Percentiles rank a stretch among this genome's conserved stretches.
Conservation (phyloP, 2,888 invertebrate species). For the Abrostola tripartita region DNA sequence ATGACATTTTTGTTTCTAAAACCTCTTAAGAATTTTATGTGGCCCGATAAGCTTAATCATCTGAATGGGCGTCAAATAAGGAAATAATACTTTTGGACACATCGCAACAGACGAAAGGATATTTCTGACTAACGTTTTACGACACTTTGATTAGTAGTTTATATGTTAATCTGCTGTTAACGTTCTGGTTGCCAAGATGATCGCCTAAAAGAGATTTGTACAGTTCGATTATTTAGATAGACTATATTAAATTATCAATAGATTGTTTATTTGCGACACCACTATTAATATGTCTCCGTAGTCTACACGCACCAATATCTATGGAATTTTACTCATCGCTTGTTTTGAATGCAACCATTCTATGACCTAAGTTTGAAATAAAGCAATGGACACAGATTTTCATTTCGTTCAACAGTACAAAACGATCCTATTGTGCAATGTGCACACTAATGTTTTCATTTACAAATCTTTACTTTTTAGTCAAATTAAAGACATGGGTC, state of each 20-base stretch:
- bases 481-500: no score
- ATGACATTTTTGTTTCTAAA: slow-evolving; percentile 46
- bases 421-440: no score
- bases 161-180: slow-evolving; percentile 33
- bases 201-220: slow-evolving; percentile 11
- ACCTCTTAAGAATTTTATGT: slow-evolving; percentile 32
- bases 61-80: slow-evolving; percentile 12
- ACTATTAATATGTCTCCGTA: neutral
- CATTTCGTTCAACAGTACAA: no score
- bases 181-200: slow-evolving; percentile 17
- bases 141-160: slow-evolving; percentile 31
- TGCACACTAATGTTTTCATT: no score
- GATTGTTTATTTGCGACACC: slow-evolving; percentile 18
- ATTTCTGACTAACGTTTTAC: slow-evolving; percentile 26
- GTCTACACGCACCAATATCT: no score
- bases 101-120: slow-evolving; percentile 32
- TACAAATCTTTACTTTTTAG: no score
- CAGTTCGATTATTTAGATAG: slow-evolving; percentile 11
- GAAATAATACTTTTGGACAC: slow-evolving; percentile 8
- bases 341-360: neutral
- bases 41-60: slow-evolving; percentile 25
- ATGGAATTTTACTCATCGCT: neutral
- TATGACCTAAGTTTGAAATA: neutral
- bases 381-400: no score
- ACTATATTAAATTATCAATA: slow-evolving; percentile 6